Conservation (phyloP, 2,888 invertebrate species). For the Helicoverpa assulta region DNA sequence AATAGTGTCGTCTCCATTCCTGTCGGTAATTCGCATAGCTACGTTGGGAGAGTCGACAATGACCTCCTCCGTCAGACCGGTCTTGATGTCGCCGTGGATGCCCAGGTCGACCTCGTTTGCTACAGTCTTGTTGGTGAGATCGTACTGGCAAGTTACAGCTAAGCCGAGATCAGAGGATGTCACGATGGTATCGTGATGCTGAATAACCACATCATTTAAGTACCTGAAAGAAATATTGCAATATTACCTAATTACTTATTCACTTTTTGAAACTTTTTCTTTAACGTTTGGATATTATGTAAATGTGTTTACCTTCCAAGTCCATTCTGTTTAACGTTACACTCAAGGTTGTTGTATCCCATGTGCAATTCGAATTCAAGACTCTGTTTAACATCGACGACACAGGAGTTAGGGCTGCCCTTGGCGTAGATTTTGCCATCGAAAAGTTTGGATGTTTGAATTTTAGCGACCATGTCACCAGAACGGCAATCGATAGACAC, state of each 20-base stretch:
- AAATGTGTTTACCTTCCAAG: slow-evolving; percentile 91
- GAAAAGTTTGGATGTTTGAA: slow-evolving; percentile 97
- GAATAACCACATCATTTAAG: slow-evolving; percentile 97
- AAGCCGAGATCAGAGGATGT: slow-evolving; percentile 98
- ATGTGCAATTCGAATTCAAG: slow-evolving; percentile 97
- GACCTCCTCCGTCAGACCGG: slow-evolving; percentile 96
- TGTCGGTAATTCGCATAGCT: slow-evolving; percentile 97
- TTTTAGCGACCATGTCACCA: slow-evolving; percentile 97
- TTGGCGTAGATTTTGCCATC: slow-evolving; percentile 98
- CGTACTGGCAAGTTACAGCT: slow-evolving; percentile 98
- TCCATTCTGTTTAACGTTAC: slow-evolving; percentile 97
- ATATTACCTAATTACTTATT: slow-evolving; percentile 22
- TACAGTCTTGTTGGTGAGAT: slow-evolving; percentile 97
- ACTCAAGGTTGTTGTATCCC: slow-evolving; percentile 97
- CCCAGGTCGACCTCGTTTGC: slow-evolving; percentile 97
- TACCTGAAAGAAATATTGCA: slow-evolving; percentile 85
- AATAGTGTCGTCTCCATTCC: slow-evolving; percentile 95
- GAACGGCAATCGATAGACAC: slow-evolving; percentile 97
- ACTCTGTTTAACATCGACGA: slow-evolving; percentile 96
- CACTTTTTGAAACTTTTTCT: slow-evolving; percentile 2
- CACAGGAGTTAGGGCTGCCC: slow-evolving; percentile 97
- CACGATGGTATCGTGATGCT: slow-evolving; percentile 98
- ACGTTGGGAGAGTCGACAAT: slow-evolving; percentile 98
- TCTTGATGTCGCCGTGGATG: slow-evolving; percentile 96
- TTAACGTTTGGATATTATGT: neutral